These are phyloP conservation scores for Metellina segmentata DNA, from an alignment of 2,888 invertebrate species.

Conservation along the genomic window DNA sequence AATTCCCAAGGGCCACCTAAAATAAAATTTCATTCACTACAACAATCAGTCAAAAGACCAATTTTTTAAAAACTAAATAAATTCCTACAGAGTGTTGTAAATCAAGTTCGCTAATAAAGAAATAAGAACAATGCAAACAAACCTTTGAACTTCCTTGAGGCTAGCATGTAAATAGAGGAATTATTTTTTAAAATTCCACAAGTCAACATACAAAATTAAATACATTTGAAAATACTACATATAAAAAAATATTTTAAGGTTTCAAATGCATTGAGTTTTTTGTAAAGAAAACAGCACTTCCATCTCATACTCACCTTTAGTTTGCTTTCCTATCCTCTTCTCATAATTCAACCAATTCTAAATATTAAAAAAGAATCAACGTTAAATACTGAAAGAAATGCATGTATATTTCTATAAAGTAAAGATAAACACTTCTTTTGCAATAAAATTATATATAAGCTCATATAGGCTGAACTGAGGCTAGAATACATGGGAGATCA, in stretches of 20 bases:
- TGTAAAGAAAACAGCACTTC: not conserved
- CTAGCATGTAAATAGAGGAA: constrained; percentile 49
- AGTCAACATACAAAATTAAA: not conserved
- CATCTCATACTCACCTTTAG: constrained; percentile 86
- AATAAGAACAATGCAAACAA: not conserved
- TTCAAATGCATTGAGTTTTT: too few species aligned
- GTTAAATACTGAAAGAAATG: not conserved
- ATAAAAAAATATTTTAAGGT: not conserved
- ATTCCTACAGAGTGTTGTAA: not conserved
- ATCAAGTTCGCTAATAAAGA: not conserved
- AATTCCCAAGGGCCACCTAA: constrained; percentile 95
- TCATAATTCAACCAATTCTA: constrained; percentile 93
- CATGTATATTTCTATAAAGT: not conserved
- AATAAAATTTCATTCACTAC: not conserved
- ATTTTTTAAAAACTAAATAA: not conserved
- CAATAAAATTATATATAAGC: too few species aligned
- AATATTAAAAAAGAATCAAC: constrained; percentile 51
- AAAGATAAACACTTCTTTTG: too few species aligned
- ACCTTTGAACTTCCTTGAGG: constrained; percentile 63
- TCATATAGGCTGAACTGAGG: too few species aligned
- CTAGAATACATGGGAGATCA: too few species aligned
- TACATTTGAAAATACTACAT: not conserved
- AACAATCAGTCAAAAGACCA: not conserved
- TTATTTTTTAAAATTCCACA: not conserved
- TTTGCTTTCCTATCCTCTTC: constrained; percentile 93